Percentiles rank a stretch among this genome's conserved stretches.
Evolutionary conservation across 2,113 vertebrate genomes (phyloP).

Genomic region (Athene cunicularia): DNA sequence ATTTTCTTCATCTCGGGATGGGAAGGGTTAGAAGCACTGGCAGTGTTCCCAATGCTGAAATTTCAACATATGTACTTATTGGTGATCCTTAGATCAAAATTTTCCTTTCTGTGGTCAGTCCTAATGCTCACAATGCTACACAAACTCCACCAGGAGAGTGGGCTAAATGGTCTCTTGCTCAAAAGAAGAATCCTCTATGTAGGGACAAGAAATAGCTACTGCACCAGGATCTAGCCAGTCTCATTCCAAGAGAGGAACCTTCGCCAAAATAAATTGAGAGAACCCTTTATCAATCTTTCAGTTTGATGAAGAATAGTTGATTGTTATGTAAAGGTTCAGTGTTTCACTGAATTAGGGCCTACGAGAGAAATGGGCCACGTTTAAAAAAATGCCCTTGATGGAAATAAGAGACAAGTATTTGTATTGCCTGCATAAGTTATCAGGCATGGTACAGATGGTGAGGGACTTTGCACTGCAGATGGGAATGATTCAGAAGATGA

Average conservation of each 20-base stretch:
- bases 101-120: background rate
- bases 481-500: constrained; percentile 57
- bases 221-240: background rate
- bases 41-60: background rate
- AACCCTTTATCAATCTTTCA: background rate
- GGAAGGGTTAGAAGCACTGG: background rate
- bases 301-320: background rate
- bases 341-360: background rate
- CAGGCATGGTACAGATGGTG: constrained; percentile 46
- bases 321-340: background rate
- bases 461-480: constrained; percentile 56
- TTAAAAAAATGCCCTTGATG: background rate
- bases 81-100: background rate
- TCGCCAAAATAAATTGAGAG: background rate
- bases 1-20: background rate
- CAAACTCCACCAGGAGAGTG: background rate
- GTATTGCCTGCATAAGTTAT: constrained; percentile 27
- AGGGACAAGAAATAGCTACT: background rate
- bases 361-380: background rate
- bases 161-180: background rate
- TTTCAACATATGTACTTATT: background rate
- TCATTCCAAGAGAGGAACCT: background rate
- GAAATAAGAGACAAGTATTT: constrained; percentile 9
- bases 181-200: background rate
- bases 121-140: background rate